These are phyloP conservation scores for Sprattus sprattus DNA, from an alignment of 2,113 vertebrate species.

Conservation along the genomic window DNA sequence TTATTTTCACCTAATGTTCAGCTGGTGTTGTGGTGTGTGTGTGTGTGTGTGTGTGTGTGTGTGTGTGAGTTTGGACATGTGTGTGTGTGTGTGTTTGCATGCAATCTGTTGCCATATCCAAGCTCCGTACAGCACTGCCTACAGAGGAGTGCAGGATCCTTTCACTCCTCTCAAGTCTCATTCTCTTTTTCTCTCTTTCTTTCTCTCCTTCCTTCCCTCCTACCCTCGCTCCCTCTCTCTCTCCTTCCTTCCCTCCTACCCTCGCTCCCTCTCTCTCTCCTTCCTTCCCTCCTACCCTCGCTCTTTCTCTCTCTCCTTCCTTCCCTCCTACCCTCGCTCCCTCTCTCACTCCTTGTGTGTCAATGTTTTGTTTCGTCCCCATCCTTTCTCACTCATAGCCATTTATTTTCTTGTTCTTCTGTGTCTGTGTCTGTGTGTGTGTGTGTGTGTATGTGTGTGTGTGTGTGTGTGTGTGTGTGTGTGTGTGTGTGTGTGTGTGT, in stretches of 20 bases:
- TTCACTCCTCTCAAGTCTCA: slow-evolving; percentile 1
- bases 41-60: too few species aligned
- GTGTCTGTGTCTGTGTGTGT: neutral
- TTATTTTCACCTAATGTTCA: too few species aligned
- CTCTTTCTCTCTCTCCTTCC: neutral
- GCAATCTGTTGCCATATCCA: too few species aligned
- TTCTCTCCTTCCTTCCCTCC: neutral
- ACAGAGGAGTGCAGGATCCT: too few species aligned
- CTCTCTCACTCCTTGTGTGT: neutral
- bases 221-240: neutral
- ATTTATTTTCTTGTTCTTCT: neutral
- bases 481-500: neutral
- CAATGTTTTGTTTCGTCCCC: neutral
- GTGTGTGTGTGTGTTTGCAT: too few species aligned
- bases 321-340: neutral
- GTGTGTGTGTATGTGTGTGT: neutral
- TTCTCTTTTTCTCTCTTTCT: neutral
- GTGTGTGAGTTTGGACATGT: too few species aligned
- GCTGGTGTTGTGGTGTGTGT: too few species aligned
- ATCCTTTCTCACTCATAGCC: too few species aligned
- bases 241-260: neutral
- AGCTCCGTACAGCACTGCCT: too few species aligned
- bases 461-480: neutral
- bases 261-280: neutral
- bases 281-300: too few species aligned